Evolutionary conservation across 2,113 vertebrate species (phyloP).

Genomic region (Regulus satrapa): DNA sequence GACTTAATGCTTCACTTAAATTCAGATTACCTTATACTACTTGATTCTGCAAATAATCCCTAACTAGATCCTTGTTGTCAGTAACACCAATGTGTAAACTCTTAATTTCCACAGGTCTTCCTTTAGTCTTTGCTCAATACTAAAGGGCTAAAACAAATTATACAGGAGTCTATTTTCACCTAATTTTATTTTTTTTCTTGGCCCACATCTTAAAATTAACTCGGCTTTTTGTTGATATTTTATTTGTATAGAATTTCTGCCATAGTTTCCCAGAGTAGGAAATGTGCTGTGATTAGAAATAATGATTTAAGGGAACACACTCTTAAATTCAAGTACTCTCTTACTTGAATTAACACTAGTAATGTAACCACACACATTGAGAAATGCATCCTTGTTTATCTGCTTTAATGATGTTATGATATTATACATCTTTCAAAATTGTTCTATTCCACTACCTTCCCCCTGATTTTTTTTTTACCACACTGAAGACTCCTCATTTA

Average conservation of each 20-base stretch:
- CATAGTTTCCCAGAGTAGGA: not conserved
- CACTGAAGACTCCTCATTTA: not conserved
- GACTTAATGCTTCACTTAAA: not conserved
- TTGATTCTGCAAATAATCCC: not conserved
- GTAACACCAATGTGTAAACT: fast-evolving
- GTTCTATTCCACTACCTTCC: fast-evolving
- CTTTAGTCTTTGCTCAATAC: not conserved
- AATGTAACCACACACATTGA: not conserved
- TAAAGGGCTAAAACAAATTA: not conserved
- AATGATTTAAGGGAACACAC: fast-evolving
- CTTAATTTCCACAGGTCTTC: not conserved
- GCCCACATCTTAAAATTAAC: not conserved
- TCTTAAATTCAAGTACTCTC: not conserved
- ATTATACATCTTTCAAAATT: not conserved
- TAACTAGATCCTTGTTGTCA: not conserved
- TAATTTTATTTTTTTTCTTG: not conserved
- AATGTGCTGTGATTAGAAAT: not conserved
- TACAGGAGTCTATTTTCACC: not conserved
- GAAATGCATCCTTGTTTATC: not conserved
- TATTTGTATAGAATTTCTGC: not conserved
- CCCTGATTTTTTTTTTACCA: not conserved
- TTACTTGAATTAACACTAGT: not conserved
- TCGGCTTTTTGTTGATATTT: too few species aligned
- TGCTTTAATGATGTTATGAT: not conserved
- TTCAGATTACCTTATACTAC: not conserved